phyloP scores from a whole-genome alignment of 2,888 invertebrate genomes.

The Polyommatus icarus region DNA sequence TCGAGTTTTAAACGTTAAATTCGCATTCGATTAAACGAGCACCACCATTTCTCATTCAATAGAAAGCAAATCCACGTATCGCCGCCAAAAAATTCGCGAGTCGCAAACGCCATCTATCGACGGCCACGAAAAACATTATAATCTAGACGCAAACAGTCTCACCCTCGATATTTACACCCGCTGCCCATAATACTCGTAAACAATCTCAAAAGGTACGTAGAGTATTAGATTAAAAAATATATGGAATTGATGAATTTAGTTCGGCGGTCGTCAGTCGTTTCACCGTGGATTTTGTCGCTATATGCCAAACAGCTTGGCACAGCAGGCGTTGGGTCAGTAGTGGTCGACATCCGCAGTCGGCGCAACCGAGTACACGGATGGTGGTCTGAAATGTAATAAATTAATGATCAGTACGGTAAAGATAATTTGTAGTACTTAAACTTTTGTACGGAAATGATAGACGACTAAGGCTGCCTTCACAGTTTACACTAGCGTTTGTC shows the following conservation, averaged over 20 bases:
- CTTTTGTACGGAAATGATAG: too few relatives aligned
- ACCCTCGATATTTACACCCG: background rate
- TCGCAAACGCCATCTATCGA: background rate
- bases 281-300: conserved; percentile 46
- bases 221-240: conserved; percentile 30
- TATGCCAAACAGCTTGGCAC: conserved; percentile 56
- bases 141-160: background rate
- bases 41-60: background rate
- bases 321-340: conserved; percentile 66
- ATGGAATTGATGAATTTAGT: conserved; percentile 44
- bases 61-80: background rate
- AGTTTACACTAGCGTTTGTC: too few relatives aligned
- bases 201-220: conserved; percentile 33
- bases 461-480: too few relatives aligned
- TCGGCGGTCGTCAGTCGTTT: conserved; percentile 59
- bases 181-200: conserved; percentile 23
- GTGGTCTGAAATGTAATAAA: conserved; percentile 57
- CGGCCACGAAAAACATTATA: background rate
- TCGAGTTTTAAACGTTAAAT: background rate
- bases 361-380: conserved; percentile 72
- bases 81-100: background rate
- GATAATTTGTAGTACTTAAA: too few relatives aligned
- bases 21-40: background rate
- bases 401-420: background rate
- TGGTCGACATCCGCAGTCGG: conserved; percentile 66